These are phyloP conservation scores for Pterostichus madidus DNA, from an alignment of 2,888 invertebrate species.

Conservation along the genomic window DNA sequence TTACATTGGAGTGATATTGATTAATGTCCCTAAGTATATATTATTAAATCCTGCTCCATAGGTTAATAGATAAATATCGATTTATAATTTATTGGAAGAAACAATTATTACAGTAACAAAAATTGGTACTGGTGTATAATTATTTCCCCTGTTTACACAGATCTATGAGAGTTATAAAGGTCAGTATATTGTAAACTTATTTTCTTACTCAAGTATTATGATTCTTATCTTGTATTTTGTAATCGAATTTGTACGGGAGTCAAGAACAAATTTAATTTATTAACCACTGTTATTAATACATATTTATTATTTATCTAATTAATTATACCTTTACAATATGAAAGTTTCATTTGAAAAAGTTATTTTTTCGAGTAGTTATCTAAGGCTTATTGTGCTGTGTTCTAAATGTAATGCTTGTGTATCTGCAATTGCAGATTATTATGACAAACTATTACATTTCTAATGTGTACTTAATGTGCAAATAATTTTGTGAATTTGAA, in stretches of 20 bases:
- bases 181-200: conserved; percentile 32
- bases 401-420: too few species aligned
- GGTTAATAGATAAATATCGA: conserved; percentile 54
- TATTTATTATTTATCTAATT: not conserved
- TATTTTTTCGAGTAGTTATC: too few species aligned
- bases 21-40: conserved; percentile 40
- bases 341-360: too few species aligned
- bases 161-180: conserved; percentile 14
- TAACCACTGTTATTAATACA: conserved; percentile 32
- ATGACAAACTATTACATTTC: too few species aligned
- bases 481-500: too few species aligned
- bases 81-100: conserved; percentile 61
- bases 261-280: conserved; percentile 40
- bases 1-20: conserved; percentile 50
- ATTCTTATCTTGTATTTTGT: conserved; percentile 27
- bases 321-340: conserved; percentile 3
- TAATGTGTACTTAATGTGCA: too few species aligned
- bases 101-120: conserved; percentile 42
- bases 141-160: conserved; percentile 39
- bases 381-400: too few species aligned
- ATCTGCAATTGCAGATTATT: too few species aligned
- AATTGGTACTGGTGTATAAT: conserved; percentile 20
- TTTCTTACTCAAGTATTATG: conserved; percentile 37
- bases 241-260: conserved; percentile 41
- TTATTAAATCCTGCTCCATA: conserved; percentile 37